Conservation (phyloP, 2,113 vertebrate genomes). For the Microcebus griseorufus region DNA sequence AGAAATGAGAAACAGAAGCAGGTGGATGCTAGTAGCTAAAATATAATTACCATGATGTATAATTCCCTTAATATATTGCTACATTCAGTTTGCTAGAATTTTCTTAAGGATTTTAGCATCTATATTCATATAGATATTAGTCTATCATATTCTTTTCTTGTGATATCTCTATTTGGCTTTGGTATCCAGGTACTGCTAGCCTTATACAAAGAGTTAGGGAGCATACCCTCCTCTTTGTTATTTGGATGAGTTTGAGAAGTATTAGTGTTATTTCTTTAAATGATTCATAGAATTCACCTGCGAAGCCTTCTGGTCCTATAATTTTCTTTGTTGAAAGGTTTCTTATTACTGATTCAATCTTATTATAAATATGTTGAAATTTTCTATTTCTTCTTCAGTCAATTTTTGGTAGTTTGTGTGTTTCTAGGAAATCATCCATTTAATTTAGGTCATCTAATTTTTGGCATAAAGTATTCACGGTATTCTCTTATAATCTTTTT, state of each 20-base stretch:
- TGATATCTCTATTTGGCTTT: conserved; percentile 4
- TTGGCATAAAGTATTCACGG: neutral
- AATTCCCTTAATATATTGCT: neutral
- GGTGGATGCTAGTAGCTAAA: conserved; percentile 1
- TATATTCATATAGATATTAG: neutral
- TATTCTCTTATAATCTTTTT: neutral
- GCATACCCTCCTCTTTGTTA: neutral
- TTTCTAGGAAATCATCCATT: neutral
- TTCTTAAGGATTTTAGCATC: neutral
- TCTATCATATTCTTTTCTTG: neutral
- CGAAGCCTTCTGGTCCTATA: neutral
- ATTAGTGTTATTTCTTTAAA: conserved; percentile 3
- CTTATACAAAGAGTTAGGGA: neutral
- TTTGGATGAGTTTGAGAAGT: neutral
- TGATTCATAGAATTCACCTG: neutral
- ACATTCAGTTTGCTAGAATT: neutral
- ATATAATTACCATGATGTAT: neutral
- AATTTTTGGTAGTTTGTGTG: neutral
- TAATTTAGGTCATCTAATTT: neutral
- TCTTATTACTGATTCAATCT: neutral
- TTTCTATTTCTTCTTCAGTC: neutral
- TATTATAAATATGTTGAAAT: neutral
- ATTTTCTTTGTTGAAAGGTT: neutral
- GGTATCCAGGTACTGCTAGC: neutral
- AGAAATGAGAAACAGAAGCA: neutral